Evolutionary conservation across 2,888 invertebrate genomes (phyloP).

Genomic region (Yponomeuta evonymella): DNA sequence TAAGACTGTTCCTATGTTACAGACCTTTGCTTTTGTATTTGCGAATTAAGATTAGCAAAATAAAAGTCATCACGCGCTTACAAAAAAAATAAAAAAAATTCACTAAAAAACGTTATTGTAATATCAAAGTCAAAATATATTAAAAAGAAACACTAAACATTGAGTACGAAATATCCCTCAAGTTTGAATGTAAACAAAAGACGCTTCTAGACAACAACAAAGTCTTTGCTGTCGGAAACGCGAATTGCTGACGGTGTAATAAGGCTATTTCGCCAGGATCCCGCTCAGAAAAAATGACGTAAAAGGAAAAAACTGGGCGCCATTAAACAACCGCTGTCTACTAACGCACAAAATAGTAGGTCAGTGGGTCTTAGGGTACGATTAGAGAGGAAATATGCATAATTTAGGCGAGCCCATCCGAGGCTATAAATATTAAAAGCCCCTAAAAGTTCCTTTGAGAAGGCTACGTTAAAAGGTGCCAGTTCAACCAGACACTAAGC

Average conservation of each 20-base stretch:
- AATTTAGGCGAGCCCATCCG: constrained; percentile 31
- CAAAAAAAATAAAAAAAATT: too few relatives aligned
- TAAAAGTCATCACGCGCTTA: too few relatives aligned
- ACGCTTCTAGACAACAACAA: not conserved
- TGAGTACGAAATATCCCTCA: not conserved
- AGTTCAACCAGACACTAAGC: not conserved
- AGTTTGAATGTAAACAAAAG: not conserved
- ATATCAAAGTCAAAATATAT: too few relatives aligned
- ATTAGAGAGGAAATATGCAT: constrained; percentile 33
- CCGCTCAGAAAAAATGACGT: constrained; percentile 24
- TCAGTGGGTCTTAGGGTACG: constrained; percentile 26
- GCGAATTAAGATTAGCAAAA: too few relatives aligned
- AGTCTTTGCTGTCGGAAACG: not conserved
- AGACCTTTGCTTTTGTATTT: too few relatives aligned
- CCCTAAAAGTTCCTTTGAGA: constrained; percentile 3
- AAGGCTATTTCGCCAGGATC: constrained; percentile 30
- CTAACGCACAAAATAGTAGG: constrained; percentile 23
- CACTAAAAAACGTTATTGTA: too few relatives aligned
- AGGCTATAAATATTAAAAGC: constrained; percentile 36
- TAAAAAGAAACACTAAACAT: not conserved
- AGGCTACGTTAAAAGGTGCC: not conserved
- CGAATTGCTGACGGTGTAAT: constrained; percentile 22
- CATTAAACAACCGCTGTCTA: constrained; percentile 28
- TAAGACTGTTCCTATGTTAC: too few relatives aligned
- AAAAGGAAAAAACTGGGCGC: constrained; percentile 26